Percentiles rank a stretch among this genome's conserved stretches.
Conservation (phyloP, 1,140 invertebrate genomes). For the Drosophila ironensis region DNA sequence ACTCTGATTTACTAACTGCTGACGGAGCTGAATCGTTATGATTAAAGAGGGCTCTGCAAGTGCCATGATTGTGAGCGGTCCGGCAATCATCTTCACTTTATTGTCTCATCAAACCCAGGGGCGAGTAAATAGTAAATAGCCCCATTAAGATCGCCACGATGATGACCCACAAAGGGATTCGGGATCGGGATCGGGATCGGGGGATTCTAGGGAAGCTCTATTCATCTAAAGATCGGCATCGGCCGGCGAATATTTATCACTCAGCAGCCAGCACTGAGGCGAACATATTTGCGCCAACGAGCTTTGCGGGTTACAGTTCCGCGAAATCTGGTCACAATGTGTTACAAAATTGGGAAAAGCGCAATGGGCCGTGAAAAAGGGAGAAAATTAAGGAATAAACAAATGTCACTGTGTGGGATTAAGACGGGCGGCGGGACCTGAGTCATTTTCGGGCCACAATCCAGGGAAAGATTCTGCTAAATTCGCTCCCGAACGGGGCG, state of each 20-base stretch:
- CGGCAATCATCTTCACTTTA: constrained; percentile 9
- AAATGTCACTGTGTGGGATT: constrained; percentile 38
- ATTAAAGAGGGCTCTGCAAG: background rate
- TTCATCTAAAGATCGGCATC: constrained; percentile 10
- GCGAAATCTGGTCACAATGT: constrained; percentile 74
- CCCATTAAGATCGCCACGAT: constrained; percentile 3
- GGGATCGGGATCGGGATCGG: background rate
- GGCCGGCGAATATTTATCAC: constrained; percentile 19
- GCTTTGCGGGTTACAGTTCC: constrained; percentile 36
- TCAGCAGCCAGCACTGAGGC: constrained; percentile 33
- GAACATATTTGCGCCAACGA: constrained; percentile 3
- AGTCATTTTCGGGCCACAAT: constrained; percentile 20
- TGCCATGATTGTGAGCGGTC: constrained; percentile 5
- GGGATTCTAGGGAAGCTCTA: constrained; percentile 10
- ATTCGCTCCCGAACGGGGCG: background rate
- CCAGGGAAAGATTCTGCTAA: background rate
- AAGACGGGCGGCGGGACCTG: constrained; percentile 4
- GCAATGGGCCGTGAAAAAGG: constrained; percentile 41
- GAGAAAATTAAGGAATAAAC: constrained; percentile 12
- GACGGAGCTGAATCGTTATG: too few relatives aligned
- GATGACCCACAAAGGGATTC: constrained; percentile 6
- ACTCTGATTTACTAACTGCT: background rate
- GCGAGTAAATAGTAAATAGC: constrained; percentile 21
- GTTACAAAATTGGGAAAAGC: constrained; percentile 51
- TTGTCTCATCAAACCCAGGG: constrained; percentile 11